These are phyloP conservation scores for Mus caroli DNA, from an alignment of 2,797 vertebrate species.

Conservation along the genomic window DNA sequence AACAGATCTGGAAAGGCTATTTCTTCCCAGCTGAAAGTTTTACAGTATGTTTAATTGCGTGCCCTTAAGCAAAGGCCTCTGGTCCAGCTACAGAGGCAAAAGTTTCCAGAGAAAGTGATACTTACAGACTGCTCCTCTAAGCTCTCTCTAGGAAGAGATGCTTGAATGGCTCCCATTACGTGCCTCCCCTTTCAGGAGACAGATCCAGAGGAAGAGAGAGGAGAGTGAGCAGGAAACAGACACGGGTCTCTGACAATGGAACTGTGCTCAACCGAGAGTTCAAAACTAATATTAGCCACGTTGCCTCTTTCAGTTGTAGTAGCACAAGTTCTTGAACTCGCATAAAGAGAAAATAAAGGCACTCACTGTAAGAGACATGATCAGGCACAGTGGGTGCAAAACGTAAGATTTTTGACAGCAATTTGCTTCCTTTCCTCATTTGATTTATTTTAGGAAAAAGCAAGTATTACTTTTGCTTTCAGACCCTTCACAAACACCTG, in stretches of 20 bases:
- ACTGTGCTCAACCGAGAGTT: neutral
- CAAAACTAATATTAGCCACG: neutral
- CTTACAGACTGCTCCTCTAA: neutral
- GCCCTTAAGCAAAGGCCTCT: neutral
- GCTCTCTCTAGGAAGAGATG: neutral
- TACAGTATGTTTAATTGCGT: neutral
- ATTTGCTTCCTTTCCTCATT: neutral
- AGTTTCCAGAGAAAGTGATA: slow-evolving; percentile 11
- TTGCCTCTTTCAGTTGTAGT: neutral
- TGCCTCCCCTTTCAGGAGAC: neutral
- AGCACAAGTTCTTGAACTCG: neutral
- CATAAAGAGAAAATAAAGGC: neutral
- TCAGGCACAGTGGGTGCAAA: neutral
- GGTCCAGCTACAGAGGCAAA: slow-evolving; percentile 17
- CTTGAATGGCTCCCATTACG: neutral
- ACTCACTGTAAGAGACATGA: neutral
- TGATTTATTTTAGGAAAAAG: neutral
- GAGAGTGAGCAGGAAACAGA: neutral
- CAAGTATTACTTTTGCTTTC: neutral
- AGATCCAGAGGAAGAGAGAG: neutral
- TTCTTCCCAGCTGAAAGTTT: slow-evolving; percentile 51
- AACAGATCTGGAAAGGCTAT: neutral
- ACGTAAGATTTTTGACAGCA: neutral
- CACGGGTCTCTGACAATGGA: neutral
- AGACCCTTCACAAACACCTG: neutral